These are phyloP conservation scores for Parotia lawesii DNA, from an alignment of 2,113 vertebrate species.

Conservation along the genomic window DNA sequence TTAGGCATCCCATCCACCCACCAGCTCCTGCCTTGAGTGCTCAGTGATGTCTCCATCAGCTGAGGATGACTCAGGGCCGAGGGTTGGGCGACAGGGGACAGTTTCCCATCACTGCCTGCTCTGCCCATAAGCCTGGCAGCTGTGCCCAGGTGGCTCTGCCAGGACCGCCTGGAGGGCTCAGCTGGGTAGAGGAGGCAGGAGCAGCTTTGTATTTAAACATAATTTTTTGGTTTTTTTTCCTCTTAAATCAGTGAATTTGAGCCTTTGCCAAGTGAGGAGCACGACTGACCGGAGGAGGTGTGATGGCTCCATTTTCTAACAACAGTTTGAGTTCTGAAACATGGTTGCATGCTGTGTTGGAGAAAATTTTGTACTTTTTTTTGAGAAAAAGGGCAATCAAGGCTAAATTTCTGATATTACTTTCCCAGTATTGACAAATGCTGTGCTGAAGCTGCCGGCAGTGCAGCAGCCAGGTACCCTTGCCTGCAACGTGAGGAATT, in stretches of 20 bases:
- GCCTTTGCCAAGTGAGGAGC: not conserved
- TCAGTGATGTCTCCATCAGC: not conserved
- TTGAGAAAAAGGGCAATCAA: not conserved
- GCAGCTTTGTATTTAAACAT: not conserved
- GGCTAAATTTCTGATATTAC: not conserved
- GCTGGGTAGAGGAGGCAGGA: not conserved
- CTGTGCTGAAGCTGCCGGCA: not conserved
- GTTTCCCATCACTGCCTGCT: not conserved
- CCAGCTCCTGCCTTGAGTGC: not conserved
- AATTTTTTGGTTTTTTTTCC: not conserved
- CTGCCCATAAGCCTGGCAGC: not conserved
- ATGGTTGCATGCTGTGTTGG: not conserved
- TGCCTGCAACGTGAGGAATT: not conserved
- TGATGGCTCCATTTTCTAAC: constrained; percentile 10
- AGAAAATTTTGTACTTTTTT: not conserved
- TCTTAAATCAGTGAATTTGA: not conserved
- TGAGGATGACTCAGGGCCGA: constrained; percentile 6
- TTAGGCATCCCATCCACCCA: not conserved
- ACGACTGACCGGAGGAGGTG: not conserved
- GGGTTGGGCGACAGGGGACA: not conserved
- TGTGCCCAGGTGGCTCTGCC: not conserved
- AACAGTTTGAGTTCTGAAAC: not conserved
- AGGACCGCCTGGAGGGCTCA: not conserved
- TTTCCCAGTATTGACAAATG: not conserved
- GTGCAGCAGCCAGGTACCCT: not conserved